Conservation (phyloP, 2,797 vertebrate species). For the Podargus strigoides region DNA sequence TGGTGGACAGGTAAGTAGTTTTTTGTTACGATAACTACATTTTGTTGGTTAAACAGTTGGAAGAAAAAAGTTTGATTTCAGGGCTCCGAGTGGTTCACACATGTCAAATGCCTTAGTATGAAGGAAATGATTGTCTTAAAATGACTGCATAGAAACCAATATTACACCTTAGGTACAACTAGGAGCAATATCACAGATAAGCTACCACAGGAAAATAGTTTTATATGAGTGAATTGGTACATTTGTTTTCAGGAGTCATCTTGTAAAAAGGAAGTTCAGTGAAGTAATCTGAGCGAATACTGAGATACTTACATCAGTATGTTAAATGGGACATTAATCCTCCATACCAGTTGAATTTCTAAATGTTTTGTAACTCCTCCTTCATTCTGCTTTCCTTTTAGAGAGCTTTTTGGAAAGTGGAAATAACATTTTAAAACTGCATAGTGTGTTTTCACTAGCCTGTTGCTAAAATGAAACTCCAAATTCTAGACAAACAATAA, state of each 20-base stretch:
- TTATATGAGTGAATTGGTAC: background rate
- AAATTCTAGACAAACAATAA: background rate
- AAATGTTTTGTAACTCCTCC: background rate
- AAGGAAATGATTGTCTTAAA: background rate
- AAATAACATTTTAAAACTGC: background rate
- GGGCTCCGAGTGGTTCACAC: background rate
- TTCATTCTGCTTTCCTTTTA: background rate
- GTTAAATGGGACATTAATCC: background rate
- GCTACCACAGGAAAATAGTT: background rate
- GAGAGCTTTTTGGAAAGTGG: background rate
- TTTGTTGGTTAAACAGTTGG: background rate
- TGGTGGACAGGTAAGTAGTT: slow-evolving; percentile 85
- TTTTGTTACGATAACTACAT: background rate
- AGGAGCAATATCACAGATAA: background rate
- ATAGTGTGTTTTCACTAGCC: background rate
- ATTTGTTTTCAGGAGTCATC: background rate
- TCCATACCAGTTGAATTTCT: background rate
- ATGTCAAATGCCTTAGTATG: background rate
- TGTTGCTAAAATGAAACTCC: background rate
- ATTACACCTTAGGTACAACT: background rate
- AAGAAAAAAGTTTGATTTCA: background rate
- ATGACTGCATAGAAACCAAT: background rate
- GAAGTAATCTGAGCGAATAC: background rate
- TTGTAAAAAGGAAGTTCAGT: background rate
- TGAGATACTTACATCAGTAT: rapidly evolving